Evolutionary conservation across 2,888 invertebrate genomes (phyloP).

Genomic region (Sarcophaga rosellei): DNA sequence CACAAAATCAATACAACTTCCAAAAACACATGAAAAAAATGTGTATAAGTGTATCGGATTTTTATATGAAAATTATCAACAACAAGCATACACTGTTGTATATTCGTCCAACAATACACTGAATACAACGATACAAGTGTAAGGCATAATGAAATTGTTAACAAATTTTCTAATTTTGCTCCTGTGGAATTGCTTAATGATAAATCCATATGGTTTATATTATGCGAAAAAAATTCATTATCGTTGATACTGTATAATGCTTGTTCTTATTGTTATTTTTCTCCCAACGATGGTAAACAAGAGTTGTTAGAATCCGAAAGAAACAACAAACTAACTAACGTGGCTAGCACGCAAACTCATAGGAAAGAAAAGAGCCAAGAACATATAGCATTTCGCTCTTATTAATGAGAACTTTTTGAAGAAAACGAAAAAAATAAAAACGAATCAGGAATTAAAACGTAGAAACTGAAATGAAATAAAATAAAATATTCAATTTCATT

Average conservation of each 20-base stretch:
- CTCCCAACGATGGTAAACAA: constrained; percentile 8
- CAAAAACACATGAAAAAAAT: no score
- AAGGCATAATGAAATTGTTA: no score
- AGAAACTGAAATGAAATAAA: not conserved
- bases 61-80: no score
- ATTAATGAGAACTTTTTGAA: constrained; percentile 7
- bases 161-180: not conserved
- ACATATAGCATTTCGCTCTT: not conserved
- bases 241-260: not conserved
- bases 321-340: constrained; percentile 1
- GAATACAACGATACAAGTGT: no score
- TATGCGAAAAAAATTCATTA: not conserved
- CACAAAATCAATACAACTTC: no score
- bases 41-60: no score
- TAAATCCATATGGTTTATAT: not conserved
- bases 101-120: no score
- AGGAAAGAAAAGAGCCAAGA: constrained; percentile 8
- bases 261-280: not conserved
- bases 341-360: constrained; percentile 26
- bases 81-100: no score
- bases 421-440: not conserved
- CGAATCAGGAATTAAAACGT: not conserved
- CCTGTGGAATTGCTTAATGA: not conserved
- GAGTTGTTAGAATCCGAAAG: not conserved
- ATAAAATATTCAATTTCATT: constrained; percentile 14